Percentiles rank a stretch among this genome's conserved stretches.
Conservation (phyloP, 2,888 invertebrate genomes). For the Thymelicus lineola region DNA sequence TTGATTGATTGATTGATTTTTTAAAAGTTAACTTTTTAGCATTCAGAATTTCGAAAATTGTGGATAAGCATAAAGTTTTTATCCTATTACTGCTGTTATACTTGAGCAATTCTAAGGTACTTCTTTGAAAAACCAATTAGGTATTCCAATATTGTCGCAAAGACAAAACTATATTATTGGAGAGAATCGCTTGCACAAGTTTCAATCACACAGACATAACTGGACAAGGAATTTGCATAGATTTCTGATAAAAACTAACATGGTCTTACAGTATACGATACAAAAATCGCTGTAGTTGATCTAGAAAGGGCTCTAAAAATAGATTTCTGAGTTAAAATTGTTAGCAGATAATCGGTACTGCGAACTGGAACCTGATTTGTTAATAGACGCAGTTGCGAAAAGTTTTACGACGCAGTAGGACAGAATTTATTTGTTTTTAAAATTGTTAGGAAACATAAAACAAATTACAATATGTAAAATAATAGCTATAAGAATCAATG, state of each 20-base stretch:
- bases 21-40: too few species aligned
- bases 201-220: slow-evolving; percentile 24
- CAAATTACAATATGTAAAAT: too few species aligned
- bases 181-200: slow-evolving; percentile 13
- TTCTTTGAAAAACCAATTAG: neutral
- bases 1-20: too few species aligned
- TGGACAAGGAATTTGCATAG: slow-evolving; percentile 34
- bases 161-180: neutral
- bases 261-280: slow-evolving; percentile 25
- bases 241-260: slow-evolving; percentile 36
- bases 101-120: too few species aligned
- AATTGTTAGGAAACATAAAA: too few species aligned
- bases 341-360: slow-evolving; percentile 14
- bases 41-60: too few species aligned
- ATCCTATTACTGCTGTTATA: too few species aligned
- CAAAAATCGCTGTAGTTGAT: slow-evolving; percentile 28
- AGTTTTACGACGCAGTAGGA: neutral
- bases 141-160: too few species aligned
- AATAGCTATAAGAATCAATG: too few species aligned
- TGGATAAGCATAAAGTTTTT: too few species aligned
- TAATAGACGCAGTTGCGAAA: slow-evolving; percentile 3
- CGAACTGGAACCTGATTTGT: slow-evolving; percentile 1
- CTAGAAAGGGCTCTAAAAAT: slow-evolving; percentile 25
- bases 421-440: neutral
- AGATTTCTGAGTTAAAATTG: slow-evolving; percentile 31